These are phyloP conservation scores for Theristus sp. DNA, from an alignment of 2,888 invertebrate genomes.

Conservation along the genomic window DNA sequence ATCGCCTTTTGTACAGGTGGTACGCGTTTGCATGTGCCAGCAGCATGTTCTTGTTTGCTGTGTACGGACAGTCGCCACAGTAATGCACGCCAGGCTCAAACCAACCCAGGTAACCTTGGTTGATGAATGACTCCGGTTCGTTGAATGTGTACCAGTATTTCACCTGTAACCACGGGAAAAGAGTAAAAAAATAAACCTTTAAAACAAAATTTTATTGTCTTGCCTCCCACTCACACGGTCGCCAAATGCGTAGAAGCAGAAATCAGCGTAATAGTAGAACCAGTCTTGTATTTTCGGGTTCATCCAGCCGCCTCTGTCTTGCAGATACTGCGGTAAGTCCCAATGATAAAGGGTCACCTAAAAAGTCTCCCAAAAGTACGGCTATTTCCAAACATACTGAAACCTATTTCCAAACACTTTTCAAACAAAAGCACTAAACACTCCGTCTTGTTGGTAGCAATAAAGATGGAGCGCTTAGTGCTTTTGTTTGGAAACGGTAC, in stretches of 20 bases:
- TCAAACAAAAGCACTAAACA: too few species aligned
- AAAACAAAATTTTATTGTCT: neutral
- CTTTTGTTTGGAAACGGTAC: too few species aligned
- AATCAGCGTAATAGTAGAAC: constrained; percentile 28
- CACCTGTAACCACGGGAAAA: neutral
- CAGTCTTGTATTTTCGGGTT: constrained; percentile 17
- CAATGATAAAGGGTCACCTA: neutral
- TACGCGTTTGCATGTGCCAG: neutral
- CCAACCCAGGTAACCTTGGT: constrained; percentile 2
- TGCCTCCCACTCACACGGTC: constrained; percentile 18
- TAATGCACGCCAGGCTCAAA: constrained; percentile 1
- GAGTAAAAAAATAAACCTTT: neutral
- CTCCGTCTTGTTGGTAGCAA: too few species aligned
- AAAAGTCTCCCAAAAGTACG: constrained; percentile 30
- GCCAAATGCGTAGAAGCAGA: constrained; percentile 27
- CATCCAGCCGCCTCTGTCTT: constrained; percentile 28
- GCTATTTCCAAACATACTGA: too few species aligned
- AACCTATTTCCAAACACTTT: too few species aligned
- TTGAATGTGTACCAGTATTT: constrained; percentile 54
- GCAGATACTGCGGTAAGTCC: neutral
- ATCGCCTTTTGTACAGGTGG: neutral
- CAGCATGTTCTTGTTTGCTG: neutral
- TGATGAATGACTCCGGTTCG: constrained; percentile 44
- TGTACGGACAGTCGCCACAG: constrained; percentile 1
- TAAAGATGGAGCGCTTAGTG: too few species aligned